Conservation (phyloP, 1,140 invertebrate species). For the Drosophila bocki region DNA sequence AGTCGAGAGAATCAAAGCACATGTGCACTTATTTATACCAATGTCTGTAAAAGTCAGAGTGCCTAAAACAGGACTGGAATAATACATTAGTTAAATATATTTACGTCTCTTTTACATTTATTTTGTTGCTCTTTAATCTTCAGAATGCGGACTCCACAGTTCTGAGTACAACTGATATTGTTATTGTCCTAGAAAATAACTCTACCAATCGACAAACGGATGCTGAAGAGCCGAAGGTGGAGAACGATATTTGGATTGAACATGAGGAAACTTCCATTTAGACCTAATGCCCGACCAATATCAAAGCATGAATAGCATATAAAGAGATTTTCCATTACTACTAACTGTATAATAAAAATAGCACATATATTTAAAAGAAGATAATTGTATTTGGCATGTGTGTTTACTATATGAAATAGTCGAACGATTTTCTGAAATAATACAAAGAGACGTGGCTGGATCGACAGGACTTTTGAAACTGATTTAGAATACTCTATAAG, state of each 20-base stretch:
- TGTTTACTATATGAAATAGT: not conserved
- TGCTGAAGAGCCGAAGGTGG: conserved; percentile 25
- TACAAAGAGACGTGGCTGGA: no score
- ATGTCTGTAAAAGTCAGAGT: not conserved
- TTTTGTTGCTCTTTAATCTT: conserved; percentile 2
- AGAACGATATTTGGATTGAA: conserved; percentile 25
- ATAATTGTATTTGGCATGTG: no score
- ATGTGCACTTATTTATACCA: not conserved
- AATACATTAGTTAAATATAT: conserved; percentile 2
- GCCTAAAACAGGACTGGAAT: not conserved
- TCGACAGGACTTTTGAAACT: no score
- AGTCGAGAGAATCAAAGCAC: conserved; percentile 3
- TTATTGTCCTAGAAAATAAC: conserved; percentile 63
- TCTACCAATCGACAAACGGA: conserved; percentile 17
- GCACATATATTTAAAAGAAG: not conserved
- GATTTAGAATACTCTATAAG: no score
- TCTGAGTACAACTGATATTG: conserved; percentile 61
- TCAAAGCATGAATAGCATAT: not conserved
- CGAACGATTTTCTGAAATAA: no score
- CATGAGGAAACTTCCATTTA: conserved; percentile 45
- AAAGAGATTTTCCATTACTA: conserved; percentile 9
- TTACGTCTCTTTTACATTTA: not conserved
- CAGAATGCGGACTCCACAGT: conserved; percentile 54
- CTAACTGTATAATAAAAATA: conserved; percentile 7
- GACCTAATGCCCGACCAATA: not conserved